Evolutionary conservation across 2,113 vertebrate species (phyloP), one percentile per base, ranked within the genome.

Genomic region (Hemichromis elongatus): DNA sequence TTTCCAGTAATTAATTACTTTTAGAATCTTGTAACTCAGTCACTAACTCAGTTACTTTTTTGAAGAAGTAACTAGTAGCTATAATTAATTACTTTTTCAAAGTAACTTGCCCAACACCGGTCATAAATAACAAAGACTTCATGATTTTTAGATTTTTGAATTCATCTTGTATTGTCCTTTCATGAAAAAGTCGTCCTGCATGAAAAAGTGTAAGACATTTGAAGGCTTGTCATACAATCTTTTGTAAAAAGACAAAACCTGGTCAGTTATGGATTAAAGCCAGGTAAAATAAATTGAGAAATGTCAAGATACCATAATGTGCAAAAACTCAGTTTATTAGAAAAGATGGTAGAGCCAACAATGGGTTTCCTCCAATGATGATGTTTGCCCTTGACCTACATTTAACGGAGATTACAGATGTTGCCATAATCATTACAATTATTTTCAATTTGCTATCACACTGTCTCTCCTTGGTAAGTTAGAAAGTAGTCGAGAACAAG

Each of bases 391-490:
- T 95, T 93, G 90, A 93, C 93, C 86, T 35, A 87, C 84, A 86
- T 90, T 84, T 53, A 88, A 85, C 6, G 19, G 87, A 90, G 81
- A 89, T 90, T 93, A 86, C 93, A 92, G 92, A 89, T 91, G 90
- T 88, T 88, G 57, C 77, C 33, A 82, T 94, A 92, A 94, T 95
- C 90, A 86, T 88, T 18, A 42, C 89, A 87, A 92, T 94, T 93
- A 93, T 90, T 94, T 94, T 92, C 87, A 93, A 93, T 94, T 94
- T 94, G 66, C 87, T 80, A 50, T n/a, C 57, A 73, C 80, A 83
- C 84, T 56, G 14, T 87, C 88, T 89, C 91, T 93, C 86, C 91
- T 92, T 92, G 90, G 87, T n/a, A 7, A 89, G 91, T 93, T 89
- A 83, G 77, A 79, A 52, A 82, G 47, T 77, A 86, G 42, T 13